These are phyloP conservation scores for Teleopsis dalmanni DNA, from an alignment of 1,140 invertebrate species.

Conservation along the genomic window DNA sequence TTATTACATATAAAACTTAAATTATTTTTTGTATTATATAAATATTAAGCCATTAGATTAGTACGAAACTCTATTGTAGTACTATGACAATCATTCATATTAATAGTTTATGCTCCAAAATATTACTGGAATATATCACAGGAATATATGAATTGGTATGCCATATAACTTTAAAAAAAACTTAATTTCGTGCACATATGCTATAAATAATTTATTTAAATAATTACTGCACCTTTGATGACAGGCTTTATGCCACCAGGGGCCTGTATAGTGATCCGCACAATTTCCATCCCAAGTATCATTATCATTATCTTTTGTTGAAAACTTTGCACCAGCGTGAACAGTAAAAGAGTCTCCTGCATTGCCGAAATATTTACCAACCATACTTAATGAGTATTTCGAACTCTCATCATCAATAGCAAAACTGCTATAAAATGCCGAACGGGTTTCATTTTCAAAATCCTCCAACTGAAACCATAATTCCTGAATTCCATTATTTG, in stretches of 20 bases:
- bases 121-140: too few relatives aligned
- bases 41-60: too few relatives aligned
- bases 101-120: too few relatives aligned
- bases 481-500: neutral
- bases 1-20: too few relatives aligned
- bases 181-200: too few relatives aligned
- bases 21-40: too few relatives aligned
- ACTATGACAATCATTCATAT: too few relatives aligned
- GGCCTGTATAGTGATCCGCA: neutral
- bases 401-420: neutral
- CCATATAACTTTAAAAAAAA: too few relatives aligned
- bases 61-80: too few relatives aligned
- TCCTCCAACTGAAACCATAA: constrained; percentile 48
- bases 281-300: neutral
- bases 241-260: constrained; percentile 1
- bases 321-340: neutral
- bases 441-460: neutral
- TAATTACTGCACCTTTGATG: neutral
- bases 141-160: too few relatives aligned
- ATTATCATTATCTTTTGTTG: neutral
- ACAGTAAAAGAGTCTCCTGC: constrained; percentile 25
- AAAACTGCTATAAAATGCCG: neutral
- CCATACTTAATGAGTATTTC: neutral
- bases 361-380: neutral
- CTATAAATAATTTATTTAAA: too few relatives aligned